Percentiles rank a stretch among this genome's conserved stretches.
phyloP scores from a whole-genome alignment of 2,113 vertebrate genomes.

The Mobula hypostoma region DNA sequence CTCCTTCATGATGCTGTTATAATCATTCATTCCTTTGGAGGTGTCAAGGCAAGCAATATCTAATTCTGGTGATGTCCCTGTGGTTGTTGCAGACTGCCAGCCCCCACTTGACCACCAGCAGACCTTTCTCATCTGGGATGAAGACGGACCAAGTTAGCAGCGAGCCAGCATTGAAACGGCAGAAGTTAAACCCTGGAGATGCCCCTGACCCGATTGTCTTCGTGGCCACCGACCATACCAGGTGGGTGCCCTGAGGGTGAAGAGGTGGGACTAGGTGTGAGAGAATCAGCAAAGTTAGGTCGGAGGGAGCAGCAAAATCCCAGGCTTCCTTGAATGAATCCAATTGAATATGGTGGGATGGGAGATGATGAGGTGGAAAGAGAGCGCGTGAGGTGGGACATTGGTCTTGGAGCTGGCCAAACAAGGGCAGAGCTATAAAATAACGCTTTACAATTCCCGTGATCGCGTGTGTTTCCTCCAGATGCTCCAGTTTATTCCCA shows the following conservation, averaged over 20 bases:
- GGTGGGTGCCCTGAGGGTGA: constrained; percentile 51
- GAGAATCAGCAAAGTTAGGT: background rate
- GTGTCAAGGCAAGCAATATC: background rate
- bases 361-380: background rate
- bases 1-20: background rate
- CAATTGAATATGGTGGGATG: background rate
- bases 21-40: background rate
- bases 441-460: no score
- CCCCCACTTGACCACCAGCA: constrained; percentile 78
- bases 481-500: no score
- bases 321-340: background rate
- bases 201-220: constrained; percentile 89
- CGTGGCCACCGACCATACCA: constrained; percentile 88
- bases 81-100: constrained; percentile 46
- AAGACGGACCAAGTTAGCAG: constrained; percentile 59
- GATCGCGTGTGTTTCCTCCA: no score
- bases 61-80: constrained; percentile 31
- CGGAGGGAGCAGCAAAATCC: background rate
- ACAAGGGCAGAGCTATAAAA: no score
- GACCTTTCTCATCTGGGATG: constrained; percentile 75
- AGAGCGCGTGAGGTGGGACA: no score
- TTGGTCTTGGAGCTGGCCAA: background rate
- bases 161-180: constrained; percentile 80
- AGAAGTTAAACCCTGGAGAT: constrained; percentile 84
- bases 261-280: background rate